A percentile compares a stretch with the other conserved stretches of the same genome.
phyloP scores from a whole-genome alignment of 2,888 invertebrate genomes.

The Pelosia muscerda region DNA sequence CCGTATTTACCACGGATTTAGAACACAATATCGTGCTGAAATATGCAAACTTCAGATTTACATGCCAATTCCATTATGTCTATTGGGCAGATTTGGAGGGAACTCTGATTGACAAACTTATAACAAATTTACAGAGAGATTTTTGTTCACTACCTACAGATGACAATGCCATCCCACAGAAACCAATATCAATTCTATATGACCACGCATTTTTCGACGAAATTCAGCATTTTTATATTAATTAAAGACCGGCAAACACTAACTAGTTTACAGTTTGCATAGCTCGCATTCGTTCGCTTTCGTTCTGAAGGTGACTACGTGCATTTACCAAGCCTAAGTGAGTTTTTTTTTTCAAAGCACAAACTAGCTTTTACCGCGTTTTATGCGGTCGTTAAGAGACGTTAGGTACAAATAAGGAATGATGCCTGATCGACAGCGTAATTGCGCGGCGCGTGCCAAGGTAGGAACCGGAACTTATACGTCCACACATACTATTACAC shows the following conservation, averaged over 20 bases:
- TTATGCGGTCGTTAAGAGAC: conserved; percentile 35
- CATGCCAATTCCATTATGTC: too few relatives aligned
- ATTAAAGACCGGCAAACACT: not conserved
- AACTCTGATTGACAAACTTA: too few relatives aligned
- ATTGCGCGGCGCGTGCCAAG: conserved; percentile 34
- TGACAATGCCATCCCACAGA: not conserved
- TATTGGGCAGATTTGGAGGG: too few relatives aligned
- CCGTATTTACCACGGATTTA: not conserved
- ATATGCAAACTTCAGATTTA: not conserved
- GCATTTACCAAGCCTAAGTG: not conserved
- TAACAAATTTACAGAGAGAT: too few relatives aligned
- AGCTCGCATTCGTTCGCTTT: not conserved
- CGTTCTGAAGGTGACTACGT: not conserved
- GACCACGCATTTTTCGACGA: not conserved
- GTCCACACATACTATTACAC: not conserved
- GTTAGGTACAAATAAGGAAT: conserved; percentile 46
- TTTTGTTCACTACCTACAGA: not conserved
- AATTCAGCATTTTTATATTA: not conserved
- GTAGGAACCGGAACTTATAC: conserved; percentile 13
- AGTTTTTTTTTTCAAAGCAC: not conserved
- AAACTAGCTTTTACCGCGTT: conserved; percentile 35
- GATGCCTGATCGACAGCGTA: conserved; percentile 44
- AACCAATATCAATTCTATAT: too few relatives aligned
- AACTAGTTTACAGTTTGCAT: not conserved
- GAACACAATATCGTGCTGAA: not conserved